Percentiles rank a stretch among this genome's conserved stretches.
phyloP scores from a whole-genome alignment of 2,113 vertebrate genomes.

The Ochotona princeps region DNA sequence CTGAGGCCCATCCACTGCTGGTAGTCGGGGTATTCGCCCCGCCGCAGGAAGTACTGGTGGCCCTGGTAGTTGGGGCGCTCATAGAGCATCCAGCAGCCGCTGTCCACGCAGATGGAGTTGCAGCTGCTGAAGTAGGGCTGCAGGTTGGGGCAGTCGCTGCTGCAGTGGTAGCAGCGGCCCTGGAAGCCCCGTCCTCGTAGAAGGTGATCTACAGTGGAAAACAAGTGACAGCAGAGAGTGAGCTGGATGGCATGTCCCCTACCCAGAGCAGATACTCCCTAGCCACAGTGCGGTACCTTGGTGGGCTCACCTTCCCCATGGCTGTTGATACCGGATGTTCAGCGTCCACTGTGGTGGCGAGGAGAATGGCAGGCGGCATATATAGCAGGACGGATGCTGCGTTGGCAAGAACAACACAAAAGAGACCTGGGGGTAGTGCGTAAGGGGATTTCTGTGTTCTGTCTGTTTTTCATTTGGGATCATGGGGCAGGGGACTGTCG shows the following conservation, averaged over 20 bases:
- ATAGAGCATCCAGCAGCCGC: slow-evolving; percentile 77
- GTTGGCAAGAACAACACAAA: slow-evolving; percentile 73
- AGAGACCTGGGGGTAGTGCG: slow-evolving; percentile 13
- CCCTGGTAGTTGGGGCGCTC: slow-evolving; percentile 69
- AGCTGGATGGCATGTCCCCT: background rate
- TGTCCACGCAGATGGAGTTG: slow-evolving; percentile 66
- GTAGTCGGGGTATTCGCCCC: slow-evolving; percentile 67
- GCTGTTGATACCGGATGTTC: slow-evolving; percentile 24
- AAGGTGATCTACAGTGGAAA: slow-evolving; percentile 72
- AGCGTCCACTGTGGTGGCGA: slow-evolving; percentile 40
- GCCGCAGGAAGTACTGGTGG: slow-evolving; percentile 69
- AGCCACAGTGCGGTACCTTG: background rate
- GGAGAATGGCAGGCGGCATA: slow-evolving; percentile 56
- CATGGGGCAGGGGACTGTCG: slow-evolving; percentile 64
- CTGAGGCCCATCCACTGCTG: slow-evolving; percentile 62
- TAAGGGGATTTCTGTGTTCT: slow-evolving; percentile 69
- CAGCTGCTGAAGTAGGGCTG: slow-evolving; percentile 51
- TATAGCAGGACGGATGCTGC: slow-evolving; percentile 59
- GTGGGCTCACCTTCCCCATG: slow-evolving; percentile 67
- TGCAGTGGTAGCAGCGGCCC: slow-evolving; percentile 73
- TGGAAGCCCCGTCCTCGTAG: slow-evolving; percentile 76
- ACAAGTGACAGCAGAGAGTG: background rate
- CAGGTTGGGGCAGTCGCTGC: slow-evolving; percentile 30
- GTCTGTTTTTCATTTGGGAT: slow-evolving; percentile 57
- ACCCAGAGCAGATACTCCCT: accelerated